These are phyloP conservation scores for Stenolophus ochropezus DNA, from an alignment of 2,888 invertebrate species.

Conservation along the genomic window DNA sequence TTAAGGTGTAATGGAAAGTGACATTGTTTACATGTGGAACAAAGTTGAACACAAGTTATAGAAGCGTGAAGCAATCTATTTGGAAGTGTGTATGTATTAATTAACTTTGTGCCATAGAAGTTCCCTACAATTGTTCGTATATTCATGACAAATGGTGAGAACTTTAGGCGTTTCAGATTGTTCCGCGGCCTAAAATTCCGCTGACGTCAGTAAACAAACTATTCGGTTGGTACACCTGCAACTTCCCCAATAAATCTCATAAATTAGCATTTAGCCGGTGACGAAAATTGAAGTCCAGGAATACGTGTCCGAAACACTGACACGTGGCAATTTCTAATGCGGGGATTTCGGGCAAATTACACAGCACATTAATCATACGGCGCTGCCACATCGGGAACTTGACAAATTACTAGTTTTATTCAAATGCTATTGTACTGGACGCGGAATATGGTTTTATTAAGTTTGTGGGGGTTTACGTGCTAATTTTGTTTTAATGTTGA, in stretches of 20 bases:
- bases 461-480: neutral
- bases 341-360: conserved; percentile 34
- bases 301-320: conserved; percentile 37
- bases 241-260: conserved; percentile 20
- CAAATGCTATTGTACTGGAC: conserved; percentile 23
- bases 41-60: neutral
- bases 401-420: conserved; percentile 46
- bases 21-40: neutral
- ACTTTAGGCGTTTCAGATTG: neutral
- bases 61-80: neutral
- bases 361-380: conserved; percentile 39
- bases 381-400: conserved; percentile 12
- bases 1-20: neutral
- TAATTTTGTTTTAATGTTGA: conserved; percentile 25
- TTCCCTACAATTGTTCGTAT: neutral
- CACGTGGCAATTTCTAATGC: conserved; percentile 46
- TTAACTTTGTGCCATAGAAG: neutral
- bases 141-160: neutral
- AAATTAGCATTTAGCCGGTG: conserved; percentile 13
- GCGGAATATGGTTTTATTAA: conserved; percentile 26
- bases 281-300: conserved; percentile 17
- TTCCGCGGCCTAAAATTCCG: neutral
- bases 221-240: neutral
- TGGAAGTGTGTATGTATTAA: neutral
- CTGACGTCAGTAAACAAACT: conserved; percentile 7